These are phyloP conservation scores for Labeo catla DNA, from an alignment of 2,113 vertebrate genomes.

Conservation along the genomic window DNA sequence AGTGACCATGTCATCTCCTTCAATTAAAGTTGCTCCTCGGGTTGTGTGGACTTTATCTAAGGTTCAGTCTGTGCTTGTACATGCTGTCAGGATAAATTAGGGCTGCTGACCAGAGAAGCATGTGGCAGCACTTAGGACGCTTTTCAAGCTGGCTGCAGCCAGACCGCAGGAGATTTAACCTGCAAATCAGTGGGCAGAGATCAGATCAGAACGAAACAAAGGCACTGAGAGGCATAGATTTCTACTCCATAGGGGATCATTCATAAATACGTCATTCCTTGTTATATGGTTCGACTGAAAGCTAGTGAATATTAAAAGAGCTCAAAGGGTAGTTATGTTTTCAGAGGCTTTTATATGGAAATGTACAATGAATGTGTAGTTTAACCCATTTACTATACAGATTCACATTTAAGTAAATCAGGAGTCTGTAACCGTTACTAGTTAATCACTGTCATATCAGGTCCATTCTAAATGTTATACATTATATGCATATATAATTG, in stretches of 20 bases:
- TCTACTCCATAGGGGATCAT: not conserved
- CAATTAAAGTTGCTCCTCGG: conserved; percentile 56
- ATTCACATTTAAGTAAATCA: not conserved
- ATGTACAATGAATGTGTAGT: not conserved
- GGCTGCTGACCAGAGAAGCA: conserved; percentile 59
- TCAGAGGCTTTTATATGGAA: not conserved
- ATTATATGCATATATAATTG: not conserved
- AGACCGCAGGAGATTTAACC: not conserved
- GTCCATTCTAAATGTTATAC: not conserved
- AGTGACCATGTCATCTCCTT: conserved; percentile 52
- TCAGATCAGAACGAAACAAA: conserved; percentile 20
- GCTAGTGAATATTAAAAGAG: not conserved
- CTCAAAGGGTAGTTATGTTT: not conserved
- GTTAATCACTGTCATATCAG: not conserved
- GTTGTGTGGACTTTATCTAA: conserved; percentile 67
- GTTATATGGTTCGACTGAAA: not conserved
- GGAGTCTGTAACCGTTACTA: not conserved
- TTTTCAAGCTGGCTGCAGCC: conserved; percentile 68
- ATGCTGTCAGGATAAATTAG: conserved; percentile 67
- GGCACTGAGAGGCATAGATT: conserved; percentile 5
- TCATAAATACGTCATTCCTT: conserved; percentile 8
- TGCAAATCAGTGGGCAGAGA: conserved; percentile 35
- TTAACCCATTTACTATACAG: not conserved
- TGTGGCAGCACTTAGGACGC: conserved; percentile 63
- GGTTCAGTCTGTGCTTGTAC: conserved; percentile 70